A percentile compares a stretch with the other conserved stretches of the same genome.
phyloP scores from a whole-genome alignment of 1,140 invertebrate species.

The Liolophura sinensis region DNA sequence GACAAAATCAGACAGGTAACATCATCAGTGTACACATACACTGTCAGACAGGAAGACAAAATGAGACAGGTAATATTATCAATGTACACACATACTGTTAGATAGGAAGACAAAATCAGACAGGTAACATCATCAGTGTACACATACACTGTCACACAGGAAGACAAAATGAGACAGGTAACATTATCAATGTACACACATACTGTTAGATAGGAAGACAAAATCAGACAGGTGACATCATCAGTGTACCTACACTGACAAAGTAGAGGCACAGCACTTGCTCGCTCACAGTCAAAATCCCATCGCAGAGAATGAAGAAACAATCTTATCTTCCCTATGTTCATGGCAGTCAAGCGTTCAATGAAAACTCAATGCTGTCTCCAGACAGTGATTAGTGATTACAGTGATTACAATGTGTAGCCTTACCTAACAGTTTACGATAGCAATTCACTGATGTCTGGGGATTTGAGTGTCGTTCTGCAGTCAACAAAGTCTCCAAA shows the following conservation, averaged over 20 bases:
- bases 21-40: slow-evolving; percentile 61
- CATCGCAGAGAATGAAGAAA: no score
- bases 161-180: neutral
- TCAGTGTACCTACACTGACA: neutral
- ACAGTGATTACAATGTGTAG: slow-evolving; percentile 1
- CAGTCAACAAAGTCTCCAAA: slow-evolving; percentile 74
- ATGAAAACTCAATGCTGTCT: no score
- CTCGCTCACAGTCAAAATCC: no score
- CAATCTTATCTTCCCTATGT: no score
- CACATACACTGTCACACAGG: slow-evolving; percentile 63
- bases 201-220: no score
- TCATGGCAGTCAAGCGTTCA: no score
- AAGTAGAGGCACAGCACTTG: no score
- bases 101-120: slow-evolving; percentile 2
- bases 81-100: slow-evolving; percentile 63
- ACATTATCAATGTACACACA: neutral
- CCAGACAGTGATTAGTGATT: neutral
- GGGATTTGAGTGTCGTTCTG: slow-evolving; percentile 73
- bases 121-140: neutral
- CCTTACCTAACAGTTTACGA: slow-evolving; percentile 65
- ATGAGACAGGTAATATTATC: neutral
- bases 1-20: neutral
- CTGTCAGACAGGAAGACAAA: slow-evolving; percentile 30
- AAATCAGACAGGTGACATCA: neutral
- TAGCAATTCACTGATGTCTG: slow-evolving; percentile 71